Base-by-base conservation (phyloP, 1,140 invertebrate genomes). In the Drosophila ercepeae region DNA sequence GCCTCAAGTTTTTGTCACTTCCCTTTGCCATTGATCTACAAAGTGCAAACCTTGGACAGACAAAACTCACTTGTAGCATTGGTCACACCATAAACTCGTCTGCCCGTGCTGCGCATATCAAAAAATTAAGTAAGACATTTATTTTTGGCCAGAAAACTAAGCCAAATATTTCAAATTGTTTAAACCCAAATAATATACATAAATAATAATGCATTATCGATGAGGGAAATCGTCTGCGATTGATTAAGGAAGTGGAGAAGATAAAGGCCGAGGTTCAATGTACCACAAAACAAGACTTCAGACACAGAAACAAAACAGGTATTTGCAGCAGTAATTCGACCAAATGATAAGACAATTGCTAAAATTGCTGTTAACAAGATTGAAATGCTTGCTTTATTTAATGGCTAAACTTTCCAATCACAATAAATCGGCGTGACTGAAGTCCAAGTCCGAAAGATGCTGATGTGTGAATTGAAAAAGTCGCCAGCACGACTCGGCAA, bases 401-500 rank as follows among this genome's bases (percentile, higher is more conserved):
- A 3, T 32, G 7, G 3, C 23, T 21, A 21, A 67, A 45, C 64
- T 67, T 68, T 67, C 64, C 36, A 60, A 76, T 59, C 71, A 55
- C 54, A 41, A 42, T 64, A 54, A 46, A 25, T 50, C 77, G 55
- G 69, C 75, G 75, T 78, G 75, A 55, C 77, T 74, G 41, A 74
- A 53, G 54, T 32, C 57, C 53, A 61, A 32, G 32, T 23, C 49
- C 16, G n/a, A 39, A 39, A 39, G 36, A 39, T 39, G 6, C n/a
- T 4, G 7, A 72, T 46, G 77, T 81, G 77, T 82, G 48, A 81
- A 81, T 82, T 76, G 59, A 67, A 82, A 69, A 39, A 61, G 71
- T 72, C 54, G 60, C 69, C 53, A 18, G 42, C 61, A 51, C 50
- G 19, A 67, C 52, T 53, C 13, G 8, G 7, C 27, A 11, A 65